Evolutionary conservation across 2,797 vertebrate genomes (phyloP), one percentile per base, ranked within the genome.

Genomic region (Ataeniobius toweri): DNA sequence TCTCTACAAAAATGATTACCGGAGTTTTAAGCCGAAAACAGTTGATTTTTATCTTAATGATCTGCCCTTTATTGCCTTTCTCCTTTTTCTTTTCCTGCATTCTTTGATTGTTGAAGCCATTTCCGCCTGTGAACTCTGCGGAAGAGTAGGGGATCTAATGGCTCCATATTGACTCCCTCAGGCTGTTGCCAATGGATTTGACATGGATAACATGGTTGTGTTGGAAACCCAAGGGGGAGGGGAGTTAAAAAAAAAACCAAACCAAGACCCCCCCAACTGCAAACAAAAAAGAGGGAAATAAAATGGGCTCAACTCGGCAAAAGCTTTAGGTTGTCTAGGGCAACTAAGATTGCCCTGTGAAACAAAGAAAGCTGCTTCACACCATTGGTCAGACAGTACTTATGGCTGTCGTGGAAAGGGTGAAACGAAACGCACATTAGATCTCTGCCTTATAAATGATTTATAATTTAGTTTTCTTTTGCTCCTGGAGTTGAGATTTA

Each of bases 101-200:
- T 77, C 67, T 7, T 3, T 71, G 73, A 70, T 89, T 56, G 79
- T 88, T 91, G 84, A 65, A 74, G 80, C 76, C 39, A 3, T 81
- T 86, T 82, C 82, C 76, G 82, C 82, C 88, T 85, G 74, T 76
- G 80, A 89, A 87, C 91, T 91, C 87, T 89, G 89, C 81, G 55
- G 73, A 70, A 74, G 79, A 84, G 82, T 83, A 83, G 78, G 84
- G 83, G 92, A 93, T 93, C 91, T 92, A 90, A 90, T 93, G 89
- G 90, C 91, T 94, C 93, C 85, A 76, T 94, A 95, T 96, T 94
- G 94, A 94, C 93, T 86, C 94, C 94, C 94, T 92, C 88, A 80
- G 89, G 93, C 86, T 92, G 92, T 93, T 91, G 87, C 92, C 93
- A 95, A 96, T 96, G 94, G 90, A 93, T 97, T 95, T 93, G 93